Evolutionary conservation across 2,888 invertebrate genomes (phyloP).

Genomic region (Macrophya annulata): DNA sequence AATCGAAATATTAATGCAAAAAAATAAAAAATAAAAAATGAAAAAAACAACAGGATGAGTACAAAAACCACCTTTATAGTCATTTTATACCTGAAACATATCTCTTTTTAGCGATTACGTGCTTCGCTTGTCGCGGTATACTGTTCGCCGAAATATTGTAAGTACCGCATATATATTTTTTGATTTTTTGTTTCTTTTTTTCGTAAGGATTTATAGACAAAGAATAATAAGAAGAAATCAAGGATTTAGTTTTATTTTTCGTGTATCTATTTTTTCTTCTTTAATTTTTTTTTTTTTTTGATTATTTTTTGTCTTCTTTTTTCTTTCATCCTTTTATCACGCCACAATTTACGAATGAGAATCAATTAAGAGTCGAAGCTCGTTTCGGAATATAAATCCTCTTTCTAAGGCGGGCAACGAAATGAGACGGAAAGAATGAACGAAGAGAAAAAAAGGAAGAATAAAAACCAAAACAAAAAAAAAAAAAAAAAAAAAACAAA

Average conservation of each 20-base stretch:
- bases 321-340: constrained; percentile 19
- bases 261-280: neutral
- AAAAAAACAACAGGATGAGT: neutral
- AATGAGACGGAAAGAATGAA: constrained; percentile 51
- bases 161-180: neutral
- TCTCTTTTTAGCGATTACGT: constrained; percentile 14
- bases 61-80: neutral
- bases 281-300: neutral
- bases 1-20: constrained; percentile 16
- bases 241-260: neutral
- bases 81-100: neutral
- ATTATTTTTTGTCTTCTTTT: neutral
- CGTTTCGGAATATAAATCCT: constrained; percentile 39
- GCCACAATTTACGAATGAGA: constrained; percentile 45
- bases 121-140: neutral
- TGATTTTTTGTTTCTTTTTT: neutral
- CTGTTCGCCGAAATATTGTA: neutral
- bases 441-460: constrained; percentile 29
- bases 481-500: neutral
- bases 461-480: neutral
- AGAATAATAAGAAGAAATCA: neutral
- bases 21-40: neutral
- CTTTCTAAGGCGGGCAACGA: constrained; percentile 32
- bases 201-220: neutral
- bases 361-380: constrained; percentile 49